These are phyloP conservation scores for Drosophila stalkeri DNA, from an alignment of 2,888 invertebrate species.

Conservation along the genomic window DNA sequence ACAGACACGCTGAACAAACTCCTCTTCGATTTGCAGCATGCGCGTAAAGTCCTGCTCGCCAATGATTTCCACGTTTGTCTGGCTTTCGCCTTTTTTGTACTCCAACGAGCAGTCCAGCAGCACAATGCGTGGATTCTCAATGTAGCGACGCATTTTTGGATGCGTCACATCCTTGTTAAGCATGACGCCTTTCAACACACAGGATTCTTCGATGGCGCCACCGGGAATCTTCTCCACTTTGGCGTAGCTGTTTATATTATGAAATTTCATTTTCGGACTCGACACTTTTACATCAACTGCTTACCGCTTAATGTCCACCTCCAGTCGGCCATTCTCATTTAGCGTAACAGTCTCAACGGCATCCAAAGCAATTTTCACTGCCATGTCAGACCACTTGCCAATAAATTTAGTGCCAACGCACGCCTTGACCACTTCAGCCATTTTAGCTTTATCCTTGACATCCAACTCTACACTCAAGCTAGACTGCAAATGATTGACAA, in stretches of 20 bases:
- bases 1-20: slow-evolving; percentile 95
- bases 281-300: background rate
- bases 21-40: slow-evolving; percentile 97
- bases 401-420: slow-evolving; percentile 99
- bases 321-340: slow-evolving; percentile 94
- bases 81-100: slow-evolving; percentile 99
- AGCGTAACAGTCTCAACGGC: slow-evolving; percentile 96
- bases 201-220: slow-evolving; percentile 96
- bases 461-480: slow-evolving; percentile 94
- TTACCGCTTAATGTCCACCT: slow-evolving; percentile 97
- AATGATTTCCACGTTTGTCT: slow-evolving; percentile 98
- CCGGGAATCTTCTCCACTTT: slow-evolving; percentile 98
- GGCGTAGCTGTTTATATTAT: slow-evolving; percentile 89
- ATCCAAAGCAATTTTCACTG: slow-evolving; percentile 97
- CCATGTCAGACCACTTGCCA: slow-evolving; percentile 97
- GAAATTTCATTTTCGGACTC: background rate
- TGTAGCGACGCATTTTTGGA: slow-evolving; percentile 97
- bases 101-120: slow-evolving; percentile 98
- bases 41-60: slow-evolving; percentile 98
- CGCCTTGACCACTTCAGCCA: slow-evolving; percentile 94
- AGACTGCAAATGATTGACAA: slow-evolving; percentile 91
- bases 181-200: slow-evolving; percentile 97
- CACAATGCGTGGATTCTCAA: slow-evolving; percentile 97
- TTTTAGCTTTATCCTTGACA: slow-evolving; percentile 91
- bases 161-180: slow-evolving; percentile 99